phyloP scores from a whole-genome alignment of 2,888 invertebrate species.

The Cryptophagus acutangulus region DNA sequence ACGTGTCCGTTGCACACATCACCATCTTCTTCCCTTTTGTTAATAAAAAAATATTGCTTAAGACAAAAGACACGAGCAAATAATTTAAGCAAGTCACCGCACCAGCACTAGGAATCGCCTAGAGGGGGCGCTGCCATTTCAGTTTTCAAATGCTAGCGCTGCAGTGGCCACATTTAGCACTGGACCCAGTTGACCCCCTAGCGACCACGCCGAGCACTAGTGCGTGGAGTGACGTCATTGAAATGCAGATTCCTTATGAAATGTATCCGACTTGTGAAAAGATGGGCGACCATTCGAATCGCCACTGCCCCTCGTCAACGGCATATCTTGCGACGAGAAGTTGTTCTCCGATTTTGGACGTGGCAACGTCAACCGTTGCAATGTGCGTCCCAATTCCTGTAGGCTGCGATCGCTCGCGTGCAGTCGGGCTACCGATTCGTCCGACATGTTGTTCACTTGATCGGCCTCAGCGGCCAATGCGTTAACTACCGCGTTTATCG shows the following conservation, averaged over 20 bases:
- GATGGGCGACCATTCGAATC: conserved; percentile 54
- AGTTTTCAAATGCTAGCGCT: conserved; percentile 23
- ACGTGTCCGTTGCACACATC: conserved; percentile 42
- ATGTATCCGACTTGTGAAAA: conserved; percentile 77
- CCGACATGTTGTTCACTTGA: conserved; percentile 73
- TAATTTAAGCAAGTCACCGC: conserved; percentile 20
- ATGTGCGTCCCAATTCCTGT: conserved; percentile 62
- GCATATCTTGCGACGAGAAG: conserved; percentile 66
- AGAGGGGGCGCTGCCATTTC: not conserved
- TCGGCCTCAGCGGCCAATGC: conserved; percentile 88
- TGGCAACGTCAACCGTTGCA: conserved; percentile 66
- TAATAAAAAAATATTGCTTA: conserved; percentile 33
- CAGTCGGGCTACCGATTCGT: conserved; percentile 59
- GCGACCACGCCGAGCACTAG: conserved; percentile 51
- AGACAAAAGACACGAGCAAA: conserved; percentile 34
- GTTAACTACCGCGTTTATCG: conserved; percentile 89
- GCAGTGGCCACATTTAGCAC: conserved; percentile 35
- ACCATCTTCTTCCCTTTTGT: no score
- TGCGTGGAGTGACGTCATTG: conserved; percentile 72
- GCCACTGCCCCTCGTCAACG: conserved; percentile 51
- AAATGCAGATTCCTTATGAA: conserved; percentile 62
- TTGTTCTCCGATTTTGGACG: conserved; percentile 81
- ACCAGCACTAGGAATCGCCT: conserved; percentile 28
- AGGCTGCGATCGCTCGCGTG: conserved; percentile 45
- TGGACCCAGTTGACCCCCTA: not conserved